These are phyloP conservation scores for Idaea straminata DNA, from an alignment of 2,888 invertebrate genomes.

Conservation along the genomic window DNA sequence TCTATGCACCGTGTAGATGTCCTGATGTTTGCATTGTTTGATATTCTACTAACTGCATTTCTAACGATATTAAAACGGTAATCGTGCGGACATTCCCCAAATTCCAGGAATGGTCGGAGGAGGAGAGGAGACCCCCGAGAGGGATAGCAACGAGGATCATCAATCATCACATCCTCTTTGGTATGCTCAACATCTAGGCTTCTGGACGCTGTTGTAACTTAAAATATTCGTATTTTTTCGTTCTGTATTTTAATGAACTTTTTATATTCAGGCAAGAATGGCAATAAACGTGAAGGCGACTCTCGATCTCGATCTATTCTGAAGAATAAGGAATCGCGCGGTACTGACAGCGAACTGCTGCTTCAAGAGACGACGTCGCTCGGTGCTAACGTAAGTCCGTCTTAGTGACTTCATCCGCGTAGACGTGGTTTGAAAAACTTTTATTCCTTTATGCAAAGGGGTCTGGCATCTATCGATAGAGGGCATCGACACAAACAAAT, in stretches of 20 bases:
- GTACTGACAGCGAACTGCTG: conserved; percentile 77
- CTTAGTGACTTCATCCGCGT: not conserved
- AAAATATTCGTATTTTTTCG: conserved; percentile 5
- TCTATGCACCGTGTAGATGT: not conserved
- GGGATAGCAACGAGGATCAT: conserved; percentile 79
- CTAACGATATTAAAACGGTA: conserved; percentile 3
- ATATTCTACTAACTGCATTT: conserved; percentile 19
- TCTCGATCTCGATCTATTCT: conserved; percentile 74
- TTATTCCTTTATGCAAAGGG: no score
- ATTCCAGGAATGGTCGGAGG: conserved; percentile 76
- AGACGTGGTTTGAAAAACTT: no score
- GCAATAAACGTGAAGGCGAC: conserved; percentile 71
- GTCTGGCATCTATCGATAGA: no score
- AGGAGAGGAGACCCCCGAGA: conserved; percentile 75
- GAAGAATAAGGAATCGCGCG: conserved; percentile 76
- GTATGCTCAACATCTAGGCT: conserved; percentile 39
- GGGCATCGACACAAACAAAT: no score
- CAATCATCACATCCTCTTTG: conserved; percentile 78
- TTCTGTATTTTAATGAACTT: not conserved
- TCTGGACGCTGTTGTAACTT: conserved; percentile 15
- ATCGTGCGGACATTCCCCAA: conserved; percentile 18
- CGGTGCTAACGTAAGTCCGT: conserved; percentile 61
- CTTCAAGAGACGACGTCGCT: conserved; percentile 74
- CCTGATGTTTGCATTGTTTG: conserved; percentile 4
- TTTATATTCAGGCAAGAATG: conserved; percentile 66